Base-by-base conservation (phyloP, 2,888 invertebrate genomes). In the Steinernema carpocapsae region DNA sequence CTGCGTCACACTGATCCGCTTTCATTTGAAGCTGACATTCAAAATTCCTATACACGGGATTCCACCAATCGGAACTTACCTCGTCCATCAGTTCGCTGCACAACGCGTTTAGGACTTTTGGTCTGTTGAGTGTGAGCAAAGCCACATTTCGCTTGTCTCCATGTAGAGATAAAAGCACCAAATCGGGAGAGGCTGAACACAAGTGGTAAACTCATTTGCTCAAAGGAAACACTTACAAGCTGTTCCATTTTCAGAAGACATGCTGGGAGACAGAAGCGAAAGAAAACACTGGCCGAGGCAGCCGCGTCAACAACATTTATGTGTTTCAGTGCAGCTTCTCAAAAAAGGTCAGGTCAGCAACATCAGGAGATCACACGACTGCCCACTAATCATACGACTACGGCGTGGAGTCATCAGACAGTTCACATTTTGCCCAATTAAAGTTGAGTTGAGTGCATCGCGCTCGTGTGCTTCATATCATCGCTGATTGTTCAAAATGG, bases 81-180 rank as follows among this genome's bases (percentile, higher is more conserved):
- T 99, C 99, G 0, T 84, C 88, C 91, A 99, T 95, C 42, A 99
- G 90, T 0, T 92, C 93, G 87, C 93, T 92, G 90, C 95, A 96
- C 0, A 99, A 91, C 0, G 99, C 97, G 88, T 99, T 99, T 75
- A 99, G 89, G 0, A 95, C 95, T 89, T 97, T 99, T 1, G 97
- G 97, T 3, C 99, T 91, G 89, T 99, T 93, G 78, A 99, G 89
- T 48, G 94, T 94, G 81, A 99, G 93, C 0, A 97, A 88, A 0
- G 93, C 97, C 43, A 99, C 93, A 91, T 95, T 95, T 83, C 93
- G 92, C 88, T 94, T 84, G 64, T 76, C 82, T 52, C 87, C 87
- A 29, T 29, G 74, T 78, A 72, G 87, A 86, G 32, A 82, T 78
- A 72, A 83, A 85, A 52, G 37, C 52, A 22, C 19, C 22, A 24